Evolutionary conservation across 2,888 invertebrate species (phyloP).

Genomic region (Apodemia duryi): DNA sequence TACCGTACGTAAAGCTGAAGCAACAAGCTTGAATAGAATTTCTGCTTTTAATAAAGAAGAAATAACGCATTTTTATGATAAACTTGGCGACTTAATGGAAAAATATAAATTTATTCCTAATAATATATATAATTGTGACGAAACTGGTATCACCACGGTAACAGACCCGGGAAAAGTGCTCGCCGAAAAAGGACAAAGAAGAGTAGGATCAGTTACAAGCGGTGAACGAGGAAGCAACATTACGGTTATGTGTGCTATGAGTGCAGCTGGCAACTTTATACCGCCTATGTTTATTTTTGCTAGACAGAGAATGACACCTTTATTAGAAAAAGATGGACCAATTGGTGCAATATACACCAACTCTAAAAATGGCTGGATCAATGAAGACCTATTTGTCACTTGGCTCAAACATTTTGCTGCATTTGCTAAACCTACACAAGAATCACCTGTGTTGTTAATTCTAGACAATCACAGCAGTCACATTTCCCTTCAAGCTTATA

Average conservation of each 20-base stretch:
- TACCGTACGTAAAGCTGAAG: conserved; percentile 9
- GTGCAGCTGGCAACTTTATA: not conserved
- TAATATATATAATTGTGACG: not conserved
- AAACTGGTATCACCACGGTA: not conserved
- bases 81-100: not conserved
- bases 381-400: not conserved
- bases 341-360: not conserved
- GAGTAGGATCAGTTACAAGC: not conserved
- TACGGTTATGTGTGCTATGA: not conserved
- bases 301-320: not conserved
- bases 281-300: not conserved
- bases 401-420: not conserved
- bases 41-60: no score
- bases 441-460: not conserved
- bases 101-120: not conserved
- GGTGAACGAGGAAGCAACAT: not conserved
- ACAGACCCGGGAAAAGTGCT: not conserved
- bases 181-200: not conserved
- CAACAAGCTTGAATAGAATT: not conserved
- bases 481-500: not conserved
- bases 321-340: not conserved
- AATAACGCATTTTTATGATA: not conserved
- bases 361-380: not conserved
- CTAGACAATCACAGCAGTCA: not conserved
- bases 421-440: not conserved